Evolutionary conservation across 64 coral and sea anemone genomes (phyloP).

Genomic region (Cladopsammia gracilis): DNA sequence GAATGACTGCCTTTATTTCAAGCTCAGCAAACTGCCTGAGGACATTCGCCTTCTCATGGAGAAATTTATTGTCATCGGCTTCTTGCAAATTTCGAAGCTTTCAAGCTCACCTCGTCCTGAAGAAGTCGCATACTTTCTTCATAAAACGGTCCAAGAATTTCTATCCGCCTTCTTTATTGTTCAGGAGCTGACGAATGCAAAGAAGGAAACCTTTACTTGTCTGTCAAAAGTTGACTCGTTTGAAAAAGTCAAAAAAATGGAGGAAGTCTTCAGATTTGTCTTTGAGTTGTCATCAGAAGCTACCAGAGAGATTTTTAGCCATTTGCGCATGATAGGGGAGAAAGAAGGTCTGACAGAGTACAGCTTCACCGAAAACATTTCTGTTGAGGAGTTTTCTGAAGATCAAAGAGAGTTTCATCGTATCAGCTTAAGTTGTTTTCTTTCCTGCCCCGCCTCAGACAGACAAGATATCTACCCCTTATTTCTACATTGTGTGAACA

Average conservation of each 20-base stretch:
- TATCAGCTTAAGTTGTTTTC: background rate
- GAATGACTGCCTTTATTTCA: conserved; percentile 13
- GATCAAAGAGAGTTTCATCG: background rate
- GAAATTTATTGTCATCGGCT: conserved; percentile 6
- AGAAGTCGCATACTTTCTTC: conserved; percentile 48
- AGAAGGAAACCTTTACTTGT: background rate
- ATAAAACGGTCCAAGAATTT: conserved; percentile 62
- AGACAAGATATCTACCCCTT: background rate
- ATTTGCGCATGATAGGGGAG: background rate
- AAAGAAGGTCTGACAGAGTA: background rate
- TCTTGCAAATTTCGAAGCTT: conserved; percentile 42
- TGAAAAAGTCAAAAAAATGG: background rate
- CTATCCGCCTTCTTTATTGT: conserved; percentile 48
- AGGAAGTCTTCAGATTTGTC: background rate
- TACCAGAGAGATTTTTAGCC: background rate
- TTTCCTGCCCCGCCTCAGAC: background rate
- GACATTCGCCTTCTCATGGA: background rate
- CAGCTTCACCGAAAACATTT: background rate
- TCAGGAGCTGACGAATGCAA: background rate
- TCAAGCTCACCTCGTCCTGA: conserved; percentile 10
- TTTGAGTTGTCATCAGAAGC: conserved; percentile 26
- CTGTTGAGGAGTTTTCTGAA: background rate
- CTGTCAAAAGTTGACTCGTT: background rate
- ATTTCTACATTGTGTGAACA: background rate
- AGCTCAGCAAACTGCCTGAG: conserved; percentile 1